These are phyloP conservation scores for Perca fluviatilis DNA, from an alignment of 2,113 vertebrate species.

Conservation along the genomic window DNA sequence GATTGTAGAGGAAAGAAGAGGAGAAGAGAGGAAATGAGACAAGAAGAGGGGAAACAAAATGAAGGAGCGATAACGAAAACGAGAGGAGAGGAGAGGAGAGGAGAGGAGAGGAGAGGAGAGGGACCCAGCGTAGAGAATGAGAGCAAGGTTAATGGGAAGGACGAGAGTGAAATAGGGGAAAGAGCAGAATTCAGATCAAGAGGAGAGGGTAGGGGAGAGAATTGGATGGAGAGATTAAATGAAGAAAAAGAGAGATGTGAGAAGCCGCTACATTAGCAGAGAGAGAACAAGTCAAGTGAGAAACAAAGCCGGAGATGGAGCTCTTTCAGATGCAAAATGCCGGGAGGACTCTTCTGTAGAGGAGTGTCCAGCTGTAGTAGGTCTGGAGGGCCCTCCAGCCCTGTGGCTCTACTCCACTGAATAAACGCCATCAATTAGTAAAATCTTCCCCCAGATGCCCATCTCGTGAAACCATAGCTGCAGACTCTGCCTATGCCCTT, in stretches of 20 bases:
- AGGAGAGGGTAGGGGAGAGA: conserved; percentile 11
- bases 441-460: conserved; percentile 16
- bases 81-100: background rate
- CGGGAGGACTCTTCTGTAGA: conserved; percentile 46
- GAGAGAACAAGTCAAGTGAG: conserved; percentile 10
- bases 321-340: conserved; percentile 66
- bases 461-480: conserved; percentile 44
- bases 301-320: conserved; percentile 16
- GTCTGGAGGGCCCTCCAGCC: conserved; percentile 63
- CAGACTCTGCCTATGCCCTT: conserved; percentile 17
- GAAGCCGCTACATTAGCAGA: background rate
- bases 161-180: conserved; percentile 43
- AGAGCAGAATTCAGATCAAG: conserved; percentile 71
- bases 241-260: background rate
- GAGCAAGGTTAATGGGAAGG: conserved; percentile 75
- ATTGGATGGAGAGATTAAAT: conserved; percentile 28
- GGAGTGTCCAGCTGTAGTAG: conserved; percentile 66
- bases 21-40: background rate
- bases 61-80: background rate
- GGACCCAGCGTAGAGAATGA: conserved; percentile 53
- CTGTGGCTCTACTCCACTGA: conserved; percentile 54
- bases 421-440: conserved; percentile 65
- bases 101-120: background rate
- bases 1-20: background rate
- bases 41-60: background rate